Evolutionary conservation across 1,140 invertebrate genomes (phyloP).

Genomic region (Drosophila fuyamai): DNA sequence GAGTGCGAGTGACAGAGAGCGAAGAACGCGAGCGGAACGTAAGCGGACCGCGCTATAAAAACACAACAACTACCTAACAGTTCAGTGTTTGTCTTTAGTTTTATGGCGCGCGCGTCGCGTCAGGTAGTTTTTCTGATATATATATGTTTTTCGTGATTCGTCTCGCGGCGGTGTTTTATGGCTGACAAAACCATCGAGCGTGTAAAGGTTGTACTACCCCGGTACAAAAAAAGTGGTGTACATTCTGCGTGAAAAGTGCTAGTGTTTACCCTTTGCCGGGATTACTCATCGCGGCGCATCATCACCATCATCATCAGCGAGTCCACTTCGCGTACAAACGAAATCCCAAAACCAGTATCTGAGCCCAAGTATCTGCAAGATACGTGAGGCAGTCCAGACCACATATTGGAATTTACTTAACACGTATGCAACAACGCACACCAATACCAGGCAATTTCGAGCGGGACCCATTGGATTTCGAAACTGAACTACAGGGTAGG

Average conservation of each 20-base stretch:
- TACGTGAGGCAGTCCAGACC: slow-evolving; percentile 55
- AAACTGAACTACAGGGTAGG: slow-evolving; percentile 58
- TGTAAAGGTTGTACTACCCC: slow-evolving; percentile 68
- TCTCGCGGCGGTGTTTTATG: slow-evolving; percentile 46
- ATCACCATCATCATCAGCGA: slow-evolving; percentile 5
- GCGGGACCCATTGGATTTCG: slow-evolving; percentile 69
- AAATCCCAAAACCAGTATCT: slow-evolving; percentile 80
- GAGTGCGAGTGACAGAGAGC: slow-evolving; percentile 4
- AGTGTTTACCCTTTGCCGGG: slow-evolving; percentile 40
- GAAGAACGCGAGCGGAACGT: slow-evolving; percentile 59
- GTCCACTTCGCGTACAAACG: slow-evolving; percentile 58
- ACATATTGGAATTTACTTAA: slow-evolving; percentile 81
- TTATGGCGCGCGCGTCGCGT: slow-evolving; percentile 73
- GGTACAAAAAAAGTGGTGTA: slow-evolving; percentile 15
- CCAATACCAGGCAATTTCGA: slow-evolving; percentile 25
- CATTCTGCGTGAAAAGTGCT: slow-evolving; percentile 40
- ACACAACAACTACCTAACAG: slow-evolving; percentile 41
- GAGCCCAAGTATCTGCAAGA: slow-evolving; percentile 77
- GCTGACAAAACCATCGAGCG: slow-evolving; percentile 62
- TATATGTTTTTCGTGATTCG: slow-evolving; percentile 47
- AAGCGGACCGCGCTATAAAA: slow-evolving; percentile 63
- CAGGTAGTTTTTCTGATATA: slow-evolving; percentile 70
- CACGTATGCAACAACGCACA: slow-evolving; percentile 72
- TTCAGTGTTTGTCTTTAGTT: slow-evolving; percentile 62
- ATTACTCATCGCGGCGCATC: slow-evolving; percentile 52